A percentile compares a stretch with the other conserved stretches of the same genome.
Evolutionary conservation across 2,888 invertebrate species (phyloP).

Genomic region (Steinernema scapterisci): DNA sequence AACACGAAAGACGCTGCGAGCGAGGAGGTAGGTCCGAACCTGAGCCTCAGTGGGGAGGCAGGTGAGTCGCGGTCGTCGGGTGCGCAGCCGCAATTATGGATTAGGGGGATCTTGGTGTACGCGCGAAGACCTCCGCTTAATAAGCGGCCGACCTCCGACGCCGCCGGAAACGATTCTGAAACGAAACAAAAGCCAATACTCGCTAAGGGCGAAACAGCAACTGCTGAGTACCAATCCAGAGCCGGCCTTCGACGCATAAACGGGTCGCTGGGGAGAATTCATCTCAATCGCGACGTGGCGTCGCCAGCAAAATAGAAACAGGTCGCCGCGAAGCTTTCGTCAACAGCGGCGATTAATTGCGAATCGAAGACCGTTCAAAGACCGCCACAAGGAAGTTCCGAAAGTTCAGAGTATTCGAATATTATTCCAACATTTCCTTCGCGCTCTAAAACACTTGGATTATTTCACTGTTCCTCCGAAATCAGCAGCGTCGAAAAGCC

Average conservation of each 20-base stretch:
- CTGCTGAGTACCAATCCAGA: not conserved
- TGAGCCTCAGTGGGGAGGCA: too few species aligned
- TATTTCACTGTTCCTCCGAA: too few species aligned
- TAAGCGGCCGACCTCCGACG: not conserved
- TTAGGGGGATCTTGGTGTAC: not conserved
- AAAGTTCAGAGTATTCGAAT: too few species aligned
- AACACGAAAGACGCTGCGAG: too few species aligned
- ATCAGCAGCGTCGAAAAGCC: too few species aligned
- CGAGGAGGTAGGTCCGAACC: too few species aligned
- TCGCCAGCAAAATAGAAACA: not conserved
- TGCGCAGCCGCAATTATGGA: constrained; percentile 12
- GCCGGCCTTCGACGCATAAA: not conserved
- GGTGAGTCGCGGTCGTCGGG: not conserved
- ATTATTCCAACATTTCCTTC: too few species aligned
- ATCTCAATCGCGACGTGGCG: constrained; percentile 12
- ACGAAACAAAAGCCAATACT: not conserved
- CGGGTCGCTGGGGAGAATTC: constrained; percentile 6
- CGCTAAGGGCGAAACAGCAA: not conserved
- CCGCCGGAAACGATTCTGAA: too few species aligned
- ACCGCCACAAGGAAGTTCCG: too few species aligned
- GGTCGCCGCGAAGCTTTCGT: constrained; percentile 2
- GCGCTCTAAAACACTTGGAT: too few species aligned
- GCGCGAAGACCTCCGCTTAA: constrained; percentile 5
- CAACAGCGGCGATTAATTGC: not conserved
- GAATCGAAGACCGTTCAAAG: not conserved